Percentiles rank a stretch among this genome's conserved stretches.
phyloP scores from a whole-genome alignment of 2,888 invertebrate species.

The Invenusta paracnida region DNA sequence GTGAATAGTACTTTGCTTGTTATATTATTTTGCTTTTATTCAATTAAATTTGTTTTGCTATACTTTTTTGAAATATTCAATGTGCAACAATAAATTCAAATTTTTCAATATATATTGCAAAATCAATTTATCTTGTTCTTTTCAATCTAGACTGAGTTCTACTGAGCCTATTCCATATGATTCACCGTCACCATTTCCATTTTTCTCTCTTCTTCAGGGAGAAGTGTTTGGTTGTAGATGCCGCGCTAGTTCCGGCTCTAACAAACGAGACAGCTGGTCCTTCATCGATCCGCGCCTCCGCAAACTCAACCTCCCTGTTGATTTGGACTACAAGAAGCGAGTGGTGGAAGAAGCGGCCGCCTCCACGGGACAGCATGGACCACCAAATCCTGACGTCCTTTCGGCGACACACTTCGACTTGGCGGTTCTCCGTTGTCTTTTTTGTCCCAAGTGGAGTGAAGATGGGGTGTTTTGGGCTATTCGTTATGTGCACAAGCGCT shows the following conservation, averaged over 20 bases:
- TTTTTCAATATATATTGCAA: too few species aligned
- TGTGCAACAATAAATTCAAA: too few species aligned
- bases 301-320: constrained; percentile 65
- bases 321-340: constrained; percentile 73
- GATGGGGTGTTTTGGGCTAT: constrained; percentile 96
- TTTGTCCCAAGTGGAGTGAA: constrained; percentile 93
- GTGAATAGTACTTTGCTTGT: too few species aligned
- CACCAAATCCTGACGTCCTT: constrained; percentile 50
- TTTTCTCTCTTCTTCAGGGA: not conserved
- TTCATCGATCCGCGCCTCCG: constrained; percentile 45
- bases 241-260: not conserved
- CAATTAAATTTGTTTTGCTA: not conserved
- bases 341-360: constrained; percentile 56
- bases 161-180: too few species aligned
- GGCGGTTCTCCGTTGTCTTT: constrained; percentile 86
- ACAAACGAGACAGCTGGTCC: constrained; percentile 32
- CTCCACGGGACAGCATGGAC: constrained; percentile 47
- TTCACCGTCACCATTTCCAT: too few species aligned
- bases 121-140: too few species aligned
- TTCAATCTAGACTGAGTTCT: too few species aligned
- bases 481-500: constrained; percentile 64
- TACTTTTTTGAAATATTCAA: too few species aligned
- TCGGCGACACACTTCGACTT: constrained; percentile 89
- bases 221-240: constrained; percentile 34
- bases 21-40: too few species aligned